These are phyloP conservation scores for Plutomurus gul DNA, from an alignment of 1,140 invertebrate species.

Conservation along the genomic window DNA sequence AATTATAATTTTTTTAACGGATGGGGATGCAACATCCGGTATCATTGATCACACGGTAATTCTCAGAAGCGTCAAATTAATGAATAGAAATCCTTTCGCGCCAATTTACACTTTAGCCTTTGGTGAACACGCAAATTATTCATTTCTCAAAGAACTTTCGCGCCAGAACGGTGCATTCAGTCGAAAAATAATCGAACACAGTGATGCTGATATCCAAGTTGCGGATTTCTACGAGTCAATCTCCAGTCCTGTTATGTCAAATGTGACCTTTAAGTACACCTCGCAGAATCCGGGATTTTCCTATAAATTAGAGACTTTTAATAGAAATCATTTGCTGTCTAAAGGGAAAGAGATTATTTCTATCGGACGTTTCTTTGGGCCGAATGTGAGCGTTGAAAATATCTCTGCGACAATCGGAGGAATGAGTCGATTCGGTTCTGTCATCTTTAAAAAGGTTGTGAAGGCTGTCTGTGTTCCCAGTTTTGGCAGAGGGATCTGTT, in stretches of 20 bases:
- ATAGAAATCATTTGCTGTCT: slow-evolving; percentile 61
- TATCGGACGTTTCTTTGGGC: slow-evolving; percentile 61
- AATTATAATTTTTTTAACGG: slow-evolving; percentile 74
- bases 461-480: background rate
- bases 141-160: slow-evolving; percentile 68
- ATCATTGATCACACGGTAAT: slow-evolving; percentile 63
- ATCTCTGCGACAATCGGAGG: background rate
- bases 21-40: slow-evolving; percentile 71
- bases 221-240: slow-evolving; percentile 72
- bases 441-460: background rate
- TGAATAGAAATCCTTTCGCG: background rate
- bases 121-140: slow-evolving; percentile 69
- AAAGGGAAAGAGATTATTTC: slow-evolving; percentile 65
- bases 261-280: slow-evolving; percentile 68
- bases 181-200: slow-evolving; percentile 72
- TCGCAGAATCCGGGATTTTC: slow-evolving; percentile 57
- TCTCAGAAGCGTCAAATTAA: background rate
- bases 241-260: slow-evolving; percentile 68
- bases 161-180: slow-evolving; percentile 69
- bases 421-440: background rate
- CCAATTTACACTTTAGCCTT: slow-evolving; percentile 71
- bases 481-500: background rate
- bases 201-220: slow-evolving; percentile 71
- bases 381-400: background rate
- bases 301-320: slow-evolving; percentile 55